Base-by-base conservation (phyloP, 2,888 invertebrate species). In the Tiliacea citrago region DNA sequence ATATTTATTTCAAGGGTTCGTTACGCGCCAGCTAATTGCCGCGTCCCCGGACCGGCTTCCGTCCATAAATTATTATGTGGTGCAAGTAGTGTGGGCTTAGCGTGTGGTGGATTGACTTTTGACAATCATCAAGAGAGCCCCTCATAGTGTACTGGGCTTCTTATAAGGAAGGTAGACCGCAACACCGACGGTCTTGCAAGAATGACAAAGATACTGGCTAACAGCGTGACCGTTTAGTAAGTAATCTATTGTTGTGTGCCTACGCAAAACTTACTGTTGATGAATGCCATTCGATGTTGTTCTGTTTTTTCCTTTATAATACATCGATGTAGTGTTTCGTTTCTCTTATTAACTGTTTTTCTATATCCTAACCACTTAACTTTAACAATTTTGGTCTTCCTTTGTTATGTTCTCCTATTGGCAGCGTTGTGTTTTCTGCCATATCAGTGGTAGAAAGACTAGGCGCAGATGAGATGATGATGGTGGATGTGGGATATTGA, bases 1-100 rank as follows among this genome's bases (percentile, higher is more conserved):
- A 95, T 95, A 95, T 96, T 95, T 94, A 95, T 96, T 96, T 94
- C 93, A 93, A 92, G 92, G 93, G 94, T 96, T 96, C 95, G 96
- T 96, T 96, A 96, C 93, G 93, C 90, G 92, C 88, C 90, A 88
- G 94, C 96, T 96, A 96, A 96, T 96, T 96, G 96, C 95, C 87
- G 91, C 93, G 94, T 95, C 95, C 92, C 92, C 91, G 91, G 93
- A 92, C 92, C 91, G 86, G 93, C 93, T 92, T 91, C 91, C 91
- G 89, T 92, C 92, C 92, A 95, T 96, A 95, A 96, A 95, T 96
- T 96, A 95, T 93, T 88, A 90, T 82, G 87, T 76, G 89, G 87
- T 73, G 35, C 86, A 92, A 93, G 92, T 84, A 71, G 84, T 75
- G 78, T 86, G 85, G 83, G 75, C 29, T 68, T 82, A 81, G 89